Evolutionary conservation across 1,140 invertebrate genomes (phyloP), one percentile per base, ranked within the genome.

Genomic region (Arctopsyche grandis): DNA sequence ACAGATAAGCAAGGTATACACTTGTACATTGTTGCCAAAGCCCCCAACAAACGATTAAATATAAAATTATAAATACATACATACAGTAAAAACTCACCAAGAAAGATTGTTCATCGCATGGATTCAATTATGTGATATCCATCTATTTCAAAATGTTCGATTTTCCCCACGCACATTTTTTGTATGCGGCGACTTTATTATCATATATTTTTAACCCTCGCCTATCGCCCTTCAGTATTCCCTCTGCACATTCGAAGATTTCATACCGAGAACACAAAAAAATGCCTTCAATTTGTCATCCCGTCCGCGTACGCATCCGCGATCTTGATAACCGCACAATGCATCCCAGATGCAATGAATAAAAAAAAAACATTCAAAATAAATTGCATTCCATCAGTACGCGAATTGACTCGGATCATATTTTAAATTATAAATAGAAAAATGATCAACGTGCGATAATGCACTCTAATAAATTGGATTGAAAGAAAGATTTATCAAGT

Each of bases 221-320:
- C 12, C 26, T 14, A 10, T 14, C 43, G 9, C 70, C 70, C 70
- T 52, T 43, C 21, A 46, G 48, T 46, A 38, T n/a, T n/a, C 29
- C 29, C 29, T 7, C 29, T 38, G 29, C n/a, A n/a, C n/a, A n/a
- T n/a, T n/a, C n/a, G 7, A 38, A 38, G 29, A 4, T 38, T 38
- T 38, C 29, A 38, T 38, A 38, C 29, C 3, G 29, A 1, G 10
- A 24, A 29, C n/a, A n/a, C n/a, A 29, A 69, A 71, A 78, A 78
- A 78, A 70, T 56, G 56, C 19, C 44, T 22, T 52, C 66, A 69
- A 78, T 78, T 78, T 78, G 77, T 78, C 77, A 78, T 71, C 22
- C 66, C 16, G 77, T 77, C 76, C 60, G 16, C 76, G 46, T n/a
- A 52, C 76, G 21, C 44, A 16, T 26, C 19, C 24, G 24, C 16